phyloP scores from a whole-genome alignment of 1,140 invertebrate genomes.

The Hyles vespertilio region DNA sequence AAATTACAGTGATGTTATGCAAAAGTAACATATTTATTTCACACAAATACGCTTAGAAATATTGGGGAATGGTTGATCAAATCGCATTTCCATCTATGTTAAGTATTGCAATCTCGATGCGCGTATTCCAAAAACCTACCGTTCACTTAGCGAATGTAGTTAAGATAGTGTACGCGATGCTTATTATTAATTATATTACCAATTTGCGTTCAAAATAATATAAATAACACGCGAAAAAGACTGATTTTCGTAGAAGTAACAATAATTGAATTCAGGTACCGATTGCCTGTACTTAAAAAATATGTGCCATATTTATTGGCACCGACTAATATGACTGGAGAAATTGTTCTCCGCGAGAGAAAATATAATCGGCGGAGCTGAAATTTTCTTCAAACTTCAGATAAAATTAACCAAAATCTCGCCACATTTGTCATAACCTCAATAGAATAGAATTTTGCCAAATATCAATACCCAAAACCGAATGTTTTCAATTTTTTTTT shows the following conservation, averaged over 20 bases:
- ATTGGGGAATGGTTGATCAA: no score
- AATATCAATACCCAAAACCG: constrained; percentile 5
- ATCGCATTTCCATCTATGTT: no score
- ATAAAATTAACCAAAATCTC: constrained; percentile 2
- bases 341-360: not conserved
- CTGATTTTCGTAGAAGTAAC: not conserved
- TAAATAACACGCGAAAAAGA: not conserved
- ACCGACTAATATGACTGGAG: no score
- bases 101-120: no score
- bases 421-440: constrained; percentile 1
- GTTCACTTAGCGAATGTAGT: no score
- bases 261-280: constrained; percentile 3
- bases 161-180: not conserved
- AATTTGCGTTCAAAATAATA: not conserved
- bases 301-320: constrained; percentile 4
- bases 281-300: not conserved
- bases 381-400: not conserved
- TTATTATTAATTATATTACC: not conserved
- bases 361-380: not conserved
- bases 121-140: no score
- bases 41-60: no score
- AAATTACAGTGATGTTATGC: no score
- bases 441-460: constrained; percentile 6
- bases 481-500: not conserved
- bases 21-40: no score